Percentiles rank a stretch among this genome's conserved stretches.
Conservation (phyloP, 2,113 vertebrate genomes). For the Riparia riparia region DNA sequence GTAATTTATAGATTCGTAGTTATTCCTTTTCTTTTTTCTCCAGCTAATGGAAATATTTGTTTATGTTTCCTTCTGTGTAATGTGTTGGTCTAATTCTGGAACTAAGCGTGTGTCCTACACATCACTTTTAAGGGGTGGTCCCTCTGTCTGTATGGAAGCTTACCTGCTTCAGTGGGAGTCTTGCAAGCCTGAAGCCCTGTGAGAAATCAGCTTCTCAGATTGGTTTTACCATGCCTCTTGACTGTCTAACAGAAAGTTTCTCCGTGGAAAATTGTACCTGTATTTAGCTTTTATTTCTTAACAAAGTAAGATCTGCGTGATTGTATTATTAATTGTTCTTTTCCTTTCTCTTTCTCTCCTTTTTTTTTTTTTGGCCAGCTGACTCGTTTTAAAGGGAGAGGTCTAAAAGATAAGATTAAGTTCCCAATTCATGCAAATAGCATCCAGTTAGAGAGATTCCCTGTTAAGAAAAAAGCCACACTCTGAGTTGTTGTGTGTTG, state of each 20-base stretch:
- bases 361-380: not conserved
- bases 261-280: not conserved
- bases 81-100: not conserved
- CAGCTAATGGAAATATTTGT: not conserved
- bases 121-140: not conserved
- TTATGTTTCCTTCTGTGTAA: not conserved
- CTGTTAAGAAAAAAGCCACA: not conserved
- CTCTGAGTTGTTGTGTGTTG: not conserved
- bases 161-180: not conserved
- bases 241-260: not conserved
- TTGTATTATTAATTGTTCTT: not conserved
- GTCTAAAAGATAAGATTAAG: not conserved
- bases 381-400: not conserved
- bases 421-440: not conserved
- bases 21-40: not conserved
- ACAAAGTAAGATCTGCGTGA: rapidly evolving
- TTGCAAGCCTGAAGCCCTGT: not conserved
- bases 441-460: not conserved
- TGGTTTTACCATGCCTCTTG: not conserved
- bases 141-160: not conserved
- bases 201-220: not conserved
- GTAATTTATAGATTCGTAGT: not conserved
- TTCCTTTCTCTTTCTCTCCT: not conserved
- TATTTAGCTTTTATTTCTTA: not conserved
- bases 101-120: not conserved